Evolutionary conservation across 23 tunicate species (phyloP).

Genomic region (Trididemnum miniatum): DNA sequence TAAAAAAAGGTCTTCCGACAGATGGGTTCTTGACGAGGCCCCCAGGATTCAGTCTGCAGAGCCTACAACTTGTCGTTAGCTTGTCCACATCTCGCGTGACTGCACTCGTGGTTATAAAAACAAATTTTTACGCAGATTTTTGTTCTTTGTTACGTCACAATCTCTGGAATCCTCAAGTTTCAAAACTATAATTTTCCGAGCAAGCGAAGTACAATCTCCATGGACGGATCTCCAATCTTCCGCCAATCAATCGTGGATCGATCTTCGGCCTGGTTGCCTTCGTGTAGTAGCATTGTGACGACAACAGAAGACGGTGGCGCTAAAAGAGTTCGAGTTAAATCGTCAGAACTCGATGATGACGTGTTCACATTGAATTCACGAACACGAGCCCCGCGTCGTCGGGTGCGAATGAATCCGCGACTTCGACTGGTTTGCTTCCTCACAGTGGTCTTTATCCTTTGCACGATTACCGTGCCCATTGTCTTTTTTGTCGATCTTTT

Average conservation of each 20-base stretch:
- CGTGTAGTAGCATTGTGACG: background rate
- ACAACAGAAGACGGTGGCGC: background rate
- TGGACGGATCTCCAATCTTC: background rate
- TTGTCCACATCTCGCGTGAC: too few relatives aligned
- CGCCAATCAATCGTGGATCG: background rate
- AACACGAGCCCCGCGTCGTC: background rate
- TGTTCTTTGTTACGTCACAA: conserved; percentile 20
- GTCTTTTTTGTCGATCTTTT: conserved; percentile 40
- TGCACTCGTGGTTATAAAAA: background rate
- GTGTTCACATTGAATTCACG: background rate
- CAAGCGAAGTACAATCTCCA: background rate
- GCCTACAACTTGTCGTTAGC: too few relatives aligned
- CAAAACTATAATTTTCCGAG: conserved; percentile 9
- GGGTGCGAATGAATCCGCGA: conserved; percentile 26
- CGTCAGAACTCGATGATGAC: background rate
- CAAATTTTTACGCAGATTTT: conserved; percentile 10
- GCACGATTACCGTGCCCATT: conserved; percentile 40
- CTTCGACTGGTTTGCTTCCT: conserved; percentile 41
- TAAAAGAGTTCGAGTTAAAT: background rate
- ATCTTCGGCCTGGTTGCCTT: background rate
- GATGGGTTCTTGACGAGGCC: too few relatives aligned
- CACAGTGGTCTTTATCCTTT: conserved; percentile 26
- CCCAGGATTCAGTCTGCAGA: too few relatives aligned
- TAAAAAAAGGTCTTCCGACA: too few relatives aligned
- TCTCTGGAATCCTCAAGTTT: background rate